These are phyloP conservation scores for Tetranychus urticae DNA, from an alignment of 1,140 invertebrate species.

Conservation along the genomic window DNA sequence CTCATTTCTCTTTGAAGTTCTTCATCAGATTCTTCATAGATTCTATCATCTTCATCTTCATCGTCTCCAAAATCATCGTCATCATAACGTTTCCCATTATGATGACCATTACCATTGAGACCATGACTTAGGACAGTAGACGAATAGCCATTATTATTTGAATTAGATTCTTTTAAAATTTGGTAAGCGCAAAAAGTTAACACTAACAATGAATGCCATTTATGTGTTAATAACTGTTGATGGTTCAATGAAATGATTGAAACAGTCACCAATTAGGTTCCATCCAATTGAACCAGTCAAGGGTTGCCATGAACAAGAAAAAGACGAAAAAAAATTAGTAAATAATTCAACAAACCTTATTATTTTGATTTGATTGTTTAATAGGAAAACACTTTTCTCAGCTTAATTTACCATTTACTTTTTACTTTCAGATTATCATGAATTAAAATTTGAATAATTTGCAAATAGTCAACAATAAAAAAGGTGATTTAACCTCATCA, in stretches of 20 bases:
- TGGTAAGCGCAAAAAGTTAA: slow-evolving; percentile 78
- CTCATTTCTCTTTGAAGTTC: background rate
- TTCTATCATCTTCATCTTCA: background rate
- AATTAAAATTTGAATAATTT: no score
- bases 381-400: no score
- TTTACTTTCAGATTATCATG: no score
- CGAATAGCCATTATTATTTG: background rate
- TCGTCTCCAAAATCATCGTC: slow-evolving; percentile 1
- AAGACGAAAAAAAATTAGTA: no score
- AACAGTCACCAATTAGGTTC: no score
- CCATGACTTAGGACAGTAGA: background rate
- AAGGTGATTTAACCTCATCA: no score
- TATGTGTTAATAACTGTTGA: slow-evolving; percentile 77
- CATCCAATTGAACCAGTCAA: no score
- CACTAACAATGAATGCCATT: slow-evolving; percentile 88
- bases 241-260: background rate
- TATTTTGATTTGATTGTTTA: no score
- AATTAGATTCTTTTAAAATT: slow-evolving; percentile 43
- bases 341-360: no score
- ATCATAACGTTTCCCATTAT: background rate
- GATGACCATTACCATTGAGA: background rate
- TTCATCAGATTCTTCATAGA: background rate
- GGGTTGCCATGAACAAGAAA: no score
- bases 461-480: no score
- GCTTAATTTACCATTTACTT: no score